These are phyloP conservation scores for Sylvilagus bachmani DNA, from an alignment of 2,113 vertebrate genomes.

Conservation along the genomic window DNA sequence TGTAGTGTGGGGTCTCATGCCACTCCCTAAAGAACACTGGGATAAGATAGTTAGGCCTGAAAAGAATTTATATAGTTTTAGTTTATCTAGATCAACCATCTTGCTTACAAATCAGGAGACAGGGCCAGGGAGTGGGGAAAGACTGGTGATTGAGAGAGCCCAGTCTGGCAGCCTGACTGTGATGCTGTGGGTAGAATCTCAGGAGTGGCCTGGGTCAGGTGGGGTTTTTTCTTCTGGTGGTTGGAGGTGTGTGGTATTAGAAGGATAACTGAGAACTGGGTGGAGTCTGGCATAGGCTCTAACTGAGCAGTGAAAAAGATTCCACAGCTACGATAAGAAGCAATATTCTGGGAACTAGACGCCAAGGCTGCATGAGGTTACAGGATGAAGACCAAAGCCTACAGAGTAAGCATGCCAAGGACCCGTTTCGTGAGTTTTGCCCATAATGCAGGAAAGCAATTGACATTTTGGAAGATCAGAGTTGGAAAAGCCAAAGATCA, in stretches of 20 bases:
- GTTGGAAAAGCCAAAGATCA: background rate
- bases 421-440: background rate
- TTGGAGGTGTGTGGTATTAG: background rate
- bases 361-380: background rate
- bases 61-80: background rate
- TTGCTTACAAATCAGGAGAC: conserved; percentile 35
- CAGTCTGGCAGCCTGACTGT: background rate
- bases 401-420: background rate
- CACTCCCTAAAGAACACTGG: background rate
- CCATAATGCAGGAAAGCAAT: background rate
- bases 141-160: conserved; percentile 33
- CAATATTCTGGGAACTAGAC: background rate
- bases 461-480: background rate
- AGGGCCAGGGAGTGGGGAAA: background rate
- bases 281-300: background rate
- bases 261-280: background rate
- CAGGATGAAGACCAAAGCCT: background rate
- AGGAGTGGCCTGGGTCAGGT: background rate
- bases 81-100: background rate
- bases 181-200: background rate
- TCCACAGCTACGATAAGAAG: background rate
- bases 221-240: background rate
- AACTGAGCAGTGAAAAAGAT: background rate
- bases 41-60: conserved; percentile 4
- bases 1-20: background rate